Conservation (phyloP, 2,888 invertebrate genomes). For the Andrena dorsata region DNA sequence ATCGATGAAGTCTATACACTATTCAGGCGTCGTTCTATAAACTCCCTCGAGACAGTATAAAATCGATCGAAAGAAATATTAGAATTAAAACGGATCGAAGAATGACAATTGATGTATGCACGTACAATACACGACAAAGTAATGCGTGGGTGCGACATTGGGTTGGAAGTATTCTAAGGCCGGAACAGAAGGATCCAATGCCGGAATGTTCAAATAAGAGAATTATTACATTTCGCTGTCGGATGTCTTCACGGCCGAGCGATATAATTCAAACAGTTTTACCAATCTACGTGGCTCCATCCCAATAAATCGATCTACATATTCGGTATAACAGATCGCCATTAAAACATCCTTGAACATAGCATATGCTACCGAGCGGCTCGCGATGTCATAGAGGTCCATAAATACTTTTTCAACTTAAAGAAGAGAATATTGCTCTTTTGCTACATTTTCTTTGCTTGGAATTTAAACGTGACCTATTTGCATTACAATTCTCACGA, state of each 20-base stretch:
- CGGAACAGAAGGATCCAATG: slow-evolving; percentile 7
- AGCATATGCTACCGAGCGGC: not conserved
- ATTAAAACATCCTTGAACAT: not conserved
- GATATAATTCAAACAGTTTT: slow-evolving; percentile 30
- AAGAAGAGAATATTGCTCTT: not conserved
- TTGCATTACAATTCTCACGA: not conserved
- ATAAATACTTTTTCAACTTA: not conserved
- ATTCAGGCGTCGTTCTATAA: not conserved
- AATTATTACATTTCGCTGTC: slow-evolving; percentile 25
- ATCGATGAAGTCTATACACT: not conserved
- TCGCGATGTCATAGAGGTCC: not conserved
- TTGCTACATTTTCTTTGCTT: not conserved
- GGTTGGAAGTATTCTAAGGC: slow-evolving; percentile 19
- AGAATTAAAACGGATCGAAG: not conserved
- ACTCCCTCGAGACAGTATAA: not conserved
- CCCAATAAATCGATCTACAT: slow-evolving; percentile 38
- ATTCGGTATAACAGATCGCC: not conserved
- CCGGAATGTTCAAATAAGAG: not conserved
- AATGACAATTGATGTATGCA: not conserved
- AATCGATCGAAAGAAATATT: not conserved
- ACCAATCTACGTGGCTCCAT: slow-evolving; percentile 24
- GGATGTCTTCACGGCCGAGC: slow-evolving; percentile 5
- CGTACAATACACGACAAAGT: not conserved
- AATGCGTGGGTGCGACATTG: not conserved
- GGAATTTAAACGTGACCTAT: not conserved